Base-by-base conservation (phyloP, 2,113 vertebrate species). In the Phaetusa simplex region DNA sequence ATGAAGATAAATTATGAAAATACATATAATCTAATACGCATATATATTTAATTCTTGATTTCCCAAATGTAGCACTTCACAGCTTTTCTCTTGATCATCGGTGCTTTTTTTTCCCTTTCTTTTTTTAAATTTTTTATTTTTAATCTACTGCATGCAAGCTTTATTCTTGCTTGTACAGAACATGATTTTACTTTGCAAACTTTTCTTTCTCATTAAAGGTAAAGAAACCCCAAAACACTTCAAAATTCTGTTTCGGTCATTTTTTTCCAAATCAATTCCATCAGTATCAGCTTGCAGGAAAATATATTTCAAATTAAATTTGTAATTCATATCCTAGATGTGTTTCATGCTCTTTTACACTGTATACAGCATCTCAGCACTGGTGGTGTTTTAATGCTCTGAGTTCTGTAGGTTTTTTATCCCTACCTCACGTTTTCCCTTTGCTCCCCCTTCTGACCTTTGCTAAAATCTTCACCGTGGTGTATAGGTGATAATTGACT, bases 401-500 rank as follows among this genome's bases (percentile, higher is more conserved):
- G 40, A 77, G 29, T 40, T 56, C 45, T 71, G 19, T 24, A 34
- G 43, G 4, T 24, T 52, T 55, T 61, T 70, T 24, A 43, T 64
- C 3, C 7, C 40, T 95, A 21, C 50, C 12, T 90, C 19, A 20
- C 24, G 11, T 77, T 92, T 78, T 89, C 27, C 64, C 36, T 87
- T 74, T 47, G 30, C 53, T 92, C 24, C 45, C 56, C 11, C 19
- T 61, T 88, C 56, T 79, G 85, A 45, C 74, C 76, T 97, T 76
- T 47, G 53, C 88, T 87, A 78, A 91, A 95, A 82, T 89, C 93
- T 91, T 72, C 87, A 47, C 85, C n/a, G 1, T 47, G 45, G 24
- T 82, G 32, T 79, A 40, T 50, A 84, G 49, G 34, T 94, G 93
- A 93, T 91, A 94, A 91, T 8, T 95, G 69, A 89, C 53, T 90